phyloP scores from a whole-genome alignment of 2,888 invertebrate species.

The Cheilosia variabilis region DNA sequence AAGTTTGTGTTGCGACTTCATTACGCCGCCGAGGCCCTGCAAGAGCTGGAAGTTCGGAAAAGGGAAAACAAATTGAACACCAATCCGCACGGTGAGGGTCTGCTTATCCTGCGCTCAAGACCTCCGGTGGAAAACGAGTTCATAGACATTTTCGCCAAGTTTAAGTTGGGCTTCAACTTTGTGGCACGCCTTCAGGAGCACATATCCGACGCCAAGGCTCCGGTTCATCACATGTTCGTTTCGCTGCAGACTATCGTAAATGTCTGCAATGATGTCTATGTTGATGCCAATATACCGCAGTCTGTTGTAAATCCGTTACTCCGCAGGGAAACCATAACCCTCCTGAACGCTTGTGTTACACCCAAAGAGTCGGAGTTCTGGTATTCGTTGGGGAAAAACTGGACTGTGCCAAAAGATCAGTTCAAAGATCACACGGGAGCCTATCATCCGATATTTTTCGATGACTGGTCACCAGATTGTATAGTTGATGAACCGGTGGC shows the following conservation, averaged over 20 bases:
- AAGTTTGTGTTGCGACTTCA: slow-evolving; percentile 98
- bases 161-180: slow-evolving; percentile 98
- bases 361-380: slow-evolving; percentile 98
- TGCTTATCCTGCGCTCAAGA: slow-evolving; percentile 96
- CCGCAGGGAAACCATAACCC: slow-evolving; percentile 95
- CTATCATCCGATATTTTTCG: slow-evolving; percentile 98
- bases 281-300: slow-evolving; percentile 91
- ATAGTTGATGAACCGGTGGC: slow-evolving; percentile 91
- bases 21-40: slow-evolving; percentile 96
- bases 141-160: slow-evolving; percentile 98
- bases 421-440: slow-evolving; percentile 95
- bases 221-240: slow-evolving; percentile 98
- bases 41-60: slow-evolving; percentile 94
- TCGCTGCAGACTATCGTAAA: slow-evolving; percentile 98
- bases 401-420: slow-evolving; percentile 96
- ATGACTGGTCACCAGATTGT: slow-evolving; percentile 97
- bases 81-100: slow-evolving; percentile 92
- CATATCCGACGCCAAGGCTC: slow-evolving; percentile 98
- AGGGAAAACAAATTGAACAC: slow-evolving; percentile 84
- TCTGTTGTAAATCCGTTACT: slow-evolving; percentile 95
- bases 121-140: slow-evolving; percentile 98
- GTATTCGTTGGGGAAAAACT: slow-evolving; percentile 97
- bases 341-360: slow-evolving; percentile 96
- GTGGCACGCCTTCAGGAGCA: slow-evolving; percentile 97
- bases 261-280: slow-evolving; percentile 95